Evolutionary conservation across 2,113 vertebrate species (phyloP).

Genomic region (Pelmatolapia mariae): DNA sequence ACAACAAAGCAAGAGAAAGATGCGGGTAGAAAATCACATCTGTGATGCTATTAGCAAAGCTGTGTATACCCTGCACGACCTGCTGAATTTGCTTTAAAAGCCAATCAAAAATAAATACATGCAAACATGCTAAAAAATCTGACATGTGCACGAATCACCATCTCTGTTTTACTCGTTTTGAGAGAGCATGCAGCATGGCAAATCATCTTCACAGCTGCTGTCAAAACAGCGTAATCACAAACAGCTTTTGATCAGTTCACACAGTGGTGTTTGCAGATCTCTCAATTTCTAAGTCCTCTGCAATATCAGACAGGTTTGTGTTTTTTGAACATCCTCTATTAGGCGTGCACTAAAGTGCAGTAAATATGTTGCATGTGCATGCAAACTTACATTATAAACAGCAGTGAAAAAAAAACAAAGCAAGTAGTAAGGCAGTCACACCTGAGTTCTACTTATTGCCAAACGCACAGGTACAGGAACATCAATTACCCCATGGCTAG

Average conservation of each 20-base stretch:
- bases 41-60: slow-evolving; percentile 5
- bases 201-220: neutral
- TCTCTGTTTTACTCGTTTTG: neutral
- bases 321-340: neutral
- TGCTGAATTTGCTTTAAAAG: neutral
- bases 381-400: neutral
- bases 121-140: neutral
- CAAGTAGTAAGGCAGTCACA: neutral
- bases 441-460: neutral
- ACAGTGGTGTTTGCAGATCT: neutral
- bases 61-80: neutral
- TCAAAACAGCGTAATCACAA: neutral
- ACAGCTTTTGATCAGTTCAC: neutral
- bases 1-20: slow-evolving; percentile 17
- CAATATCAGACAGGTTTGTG: neutral
- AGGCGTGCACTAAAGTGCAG: neutral
- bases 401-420: neutral
- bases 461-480: neutral
- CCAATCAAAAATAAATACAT: neutral
- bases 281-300: neutral
- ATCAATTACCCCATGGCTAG: neutral
- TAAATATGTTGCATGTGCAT: neutral
- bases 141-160: neutral
- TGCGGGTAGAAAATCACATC: neutral
- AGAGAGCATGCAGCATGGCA: neutral